These are phyloP conservation scores for Coremacera marginata DNA, from an alignment of 2,888 invertebrate species.

Conservation along the genomic window DNA sequence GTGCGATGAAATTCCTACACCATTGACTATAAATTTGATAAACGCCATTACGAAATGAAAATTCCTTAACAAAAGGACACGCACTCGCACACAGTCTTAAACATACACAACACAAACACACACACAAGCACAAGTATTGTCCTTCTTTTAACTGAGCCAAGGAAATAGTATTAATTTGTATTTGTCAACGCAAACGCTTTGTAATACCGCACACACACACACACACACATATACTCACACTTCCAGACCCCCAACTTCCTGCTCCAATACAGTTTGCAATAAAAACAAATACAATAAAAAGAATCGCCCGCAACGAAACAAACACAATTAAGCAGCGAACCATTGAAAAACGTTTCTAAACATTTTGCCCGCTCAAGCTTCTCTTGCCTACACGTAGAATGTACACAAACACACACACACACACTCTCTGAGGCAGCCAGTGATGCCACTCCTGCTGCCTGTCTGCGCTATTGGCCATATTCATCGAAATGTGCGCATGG, in stretches of 20 bases:
- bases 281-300: conserved; percentile 45
- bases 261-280: conserved; percentile 53
- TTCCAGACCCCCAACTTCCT: neutral
- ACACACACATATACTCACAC: neutral
- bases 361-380: conserved; percentile 34
- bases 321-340: conserved; percentile 44
- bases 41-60: conserved; percentile 33
- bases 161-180: too few species aligned
- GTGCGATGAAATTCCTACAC: conserved; percentile 13
- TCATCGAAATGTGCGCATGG: conserved; percentile 41
- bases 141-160: too few species aligned
- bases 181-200: neutral
- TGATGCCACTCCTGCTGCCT: conserved; percentile 38
- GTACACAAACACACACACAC: conserved; percentile 45
- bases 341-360: conserved; percentile 62
- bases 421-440: conserved; percentile 36
- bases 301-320: conserved; percentile 44
- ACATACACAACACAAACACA: neutral
- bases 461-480: conserved; percentile 61
- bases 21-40: conserved; percentile 21
- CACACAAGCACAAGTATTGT: neutral
- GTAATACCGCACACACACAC: neutral
- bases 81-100: conserved; percentile 3
- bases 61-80: conserved; percentile 19
- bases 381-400: conserved; percentile 24